phyloP scores from a whole-genome alignment of 2,113 vertebrate genomes.

The Esox niger region DNA sequence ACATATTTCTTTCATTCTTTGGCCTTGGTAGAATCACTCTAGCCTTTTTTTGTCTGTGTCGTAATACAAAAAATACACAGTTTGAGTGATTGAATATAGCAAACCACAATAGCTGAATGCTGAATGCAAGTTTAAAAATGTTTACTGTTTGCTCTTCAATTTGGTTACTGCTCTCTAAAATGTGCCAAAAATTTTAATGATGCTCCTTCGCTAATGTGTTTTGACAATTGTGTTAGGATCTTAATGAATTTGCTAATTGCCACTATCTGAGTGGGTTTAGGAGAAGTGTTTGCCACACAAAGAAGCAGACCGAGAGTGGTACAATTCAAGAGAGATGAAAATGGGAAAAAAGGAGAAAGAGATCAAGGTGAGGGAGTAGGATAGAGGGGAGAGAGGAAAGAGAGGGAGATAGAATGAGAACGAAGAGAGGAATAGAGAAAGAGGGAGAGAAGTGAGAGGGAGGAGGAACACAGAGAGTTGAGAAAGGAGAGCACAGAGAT shows the following conservation, averaged over 20 bases:
- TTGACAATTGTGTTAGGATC: constrained; percentile 39
- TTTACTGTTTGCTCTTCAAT: constrained; percentile 4
- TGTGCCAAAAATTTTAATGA: constrained; percentile 39
- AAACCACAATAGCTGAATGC: neutral
- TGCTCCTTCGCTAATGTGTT: constrained; percentile 31
- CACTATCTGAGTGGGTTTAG: constrained; percentile 23
- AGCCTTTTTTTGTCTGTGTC: neutral
- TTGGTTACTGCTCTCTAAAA: constrained; percentile 26
- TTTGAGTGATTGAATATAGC: constrained; percentile 40
- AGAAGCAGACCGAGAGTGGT: neutral
- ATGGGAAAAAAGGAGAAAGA: constrained; percentile 47
- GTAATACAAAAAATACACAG: constrained; percentile 2
- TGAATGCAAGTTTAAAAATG: neutral
- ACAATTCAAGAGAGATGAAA: constrained; percentile 40
- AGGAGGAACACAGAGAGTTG: constrained; percentile 39
- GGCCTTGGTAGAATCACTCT: neutral
- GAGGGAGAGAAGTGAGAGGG: neutral
- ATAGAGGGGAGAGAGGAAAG: constrained; percentile 2
- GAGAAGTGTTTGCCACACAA: constrained; percentile 53
- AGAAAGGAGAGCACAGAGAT: too few relatives aligned
- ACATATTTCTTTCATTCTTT: neutral
- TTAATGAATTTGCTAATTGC: constrained; percentile 56
- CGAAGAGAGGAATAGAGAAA: constrained; percentile 17
- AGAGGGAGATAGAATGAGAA: constrained; percentile 28
- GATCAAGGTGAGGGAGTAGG: neutral